Evolutionary conservation across 2,113 vertebrate genomes (phyloP), one percentile per base, ranked within the genome.

Genomic region (Atrichornis clamosus): DNA sequence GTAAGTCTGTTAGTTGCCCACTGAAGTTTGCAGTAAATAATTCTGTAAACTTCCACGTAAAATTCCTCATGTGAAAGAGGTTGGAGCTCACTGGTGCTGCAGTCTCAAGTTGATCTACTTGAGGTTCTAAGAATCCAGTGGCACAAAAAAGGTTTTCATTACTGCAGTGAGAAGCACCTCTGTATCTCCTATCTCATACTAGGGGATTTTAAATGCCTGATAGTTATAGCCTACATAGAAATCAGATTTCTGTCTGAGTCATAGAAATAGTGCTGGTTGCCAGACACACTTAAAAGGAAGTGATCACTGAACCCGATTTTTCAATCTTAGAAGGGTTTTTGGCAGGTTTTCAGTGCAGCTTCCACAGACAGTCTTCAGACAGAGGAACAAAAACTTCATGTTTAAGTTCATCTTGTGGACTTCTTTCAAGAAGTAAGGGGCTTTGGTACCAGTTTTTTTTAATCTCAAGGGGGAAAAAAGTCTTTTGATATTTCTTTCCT

Each of bases 221-320:
- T 91, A 96, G 76, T 44, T 44, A 49, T 8, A 81, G 68, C 50
- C 56, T 85, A 64, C 64, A 28, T 8, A 72, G 55, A 91, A 97
- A 85, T 89, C 74, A 59, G 53, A 79, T 96, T 93, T 68, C 68
- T 77, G 7, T 81, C 76, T n/a, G 58, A 89, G 63, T 95, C 69
- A 79, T 63, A 91, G 84, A 93, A 96, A 81, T 65, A 93, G 46
- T 47, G 35, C 87, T n/a, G 49, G 73, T 92, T 96, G 93, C 89
- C 91, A 97, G 83, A 87, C 65, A 95, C 15, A 44, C 11, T 65
- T 75, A 35, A 96, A 96, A 95, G 44, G 72, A 95, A 96, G 58
- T 76, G 74, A 96, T 88, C 89, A 65, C 88, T 78, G 84, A 96
- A 93, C 76, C 63, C n/a, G 70, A 76, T 79, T 94, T 92, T 90